phyloP scores from a whole-genome alignment of 2,113 vertebrate genomes.

The Apodemus speciosus region DNA sequence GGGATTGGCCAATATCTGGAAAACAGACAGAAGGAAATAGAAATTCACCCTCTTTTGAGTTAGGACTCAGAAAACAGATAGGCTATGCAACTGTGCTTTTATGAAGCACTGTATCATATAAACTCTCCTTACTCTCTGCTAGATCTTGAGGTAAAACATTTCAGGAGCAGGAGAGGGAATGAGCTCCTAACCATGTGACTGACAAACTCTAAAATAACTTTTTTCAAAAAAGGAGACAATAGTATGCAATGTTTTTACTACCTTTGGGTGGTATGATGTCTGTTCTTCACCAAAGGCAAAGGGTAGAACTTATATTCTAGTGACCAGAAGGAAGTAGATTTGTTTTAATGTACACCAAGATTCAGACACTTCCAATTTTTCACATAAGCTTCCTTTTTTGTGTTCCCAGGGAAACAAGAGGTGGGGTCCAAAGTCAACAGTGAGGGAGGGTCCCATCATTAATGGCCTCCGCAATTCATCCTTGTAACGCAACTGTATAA shows the following conservation, averaged over 20 bases:
- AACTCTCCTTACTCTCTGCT: neutral
- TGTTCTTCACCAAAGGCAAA: neutral
- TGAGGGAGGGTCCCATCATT: neutral
- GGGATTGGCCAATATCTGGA: neutral
- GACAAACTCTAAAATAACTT: neutral
- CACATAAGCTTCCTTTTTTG: neutral
- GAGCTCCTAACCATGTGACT: neutral
- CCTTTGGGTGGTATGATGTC: neutral
- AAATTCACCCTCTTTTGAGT: neutral
- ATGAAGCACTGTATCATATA: too few species aligned
- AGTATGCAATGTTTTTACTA: neutral
- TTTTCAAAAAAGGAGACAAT: neutral
- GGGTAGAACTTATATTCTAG: neutral
- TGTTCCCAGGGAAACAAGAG: too few species aligned
- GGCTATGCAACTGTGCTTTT: neutral
- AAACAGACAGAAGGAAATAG: neutral
- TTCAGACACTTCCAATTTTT: neutral
- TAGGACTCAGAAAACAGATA: neutral
- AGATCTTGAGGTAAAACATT: neutral
- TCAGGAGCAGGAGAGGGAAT: neutral
- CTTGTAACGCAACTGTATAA: neutral
- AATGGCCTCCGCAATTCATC: neutral
- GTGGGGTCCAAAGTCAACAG: neutral
- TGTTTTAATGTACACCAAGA: neutral
- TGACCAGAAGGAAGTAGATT: neutral